Percentiles rank a stretch among this genome's conserved stretches.
Evolutionary conservation across 1,140 invertebrate species (phyloP).

Genomic region (Rhizoglyphus robini): DNA sequence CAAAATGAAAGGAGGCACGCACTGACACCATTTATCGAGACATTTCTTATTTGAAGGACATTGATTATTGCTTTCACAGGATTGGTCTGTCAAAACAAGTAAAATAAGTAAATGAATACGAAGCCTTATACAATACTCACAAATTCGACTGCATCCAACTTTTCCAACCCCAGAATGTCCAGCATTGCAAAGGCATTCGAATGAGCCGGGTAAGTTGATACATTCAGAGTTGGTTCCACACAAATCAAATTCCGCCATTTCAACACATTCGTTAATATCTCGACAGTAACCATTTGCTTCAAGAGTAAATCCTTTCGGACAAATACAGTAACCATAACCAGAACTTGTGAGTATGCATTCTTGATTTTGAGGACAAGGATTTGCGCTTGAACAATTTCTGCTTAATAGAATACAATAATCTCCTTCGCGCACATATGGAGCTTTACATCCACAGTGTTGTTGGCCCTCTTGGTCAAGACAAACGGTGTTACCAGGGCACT

Average conservation of each 20-base stretch:
- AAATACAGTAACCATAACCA: conserved; percentile 50
- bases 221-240: conserved; percentile 28
- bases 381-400: conserved; percentile 28
- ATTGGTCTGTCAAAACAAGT: conserved; percentile 46
- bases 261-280: conserved; percentile 64
- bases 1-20: conserved; percentile 26
- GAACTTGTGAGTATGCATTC: conserved; percentile 29
- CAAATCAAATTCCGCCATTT: conserved; percentile 28
- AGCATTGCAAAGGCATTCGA: conserved; percentile 58
- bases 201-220: conserved; percentile 28
- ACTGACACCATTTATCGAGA: conserved; percentile 42
- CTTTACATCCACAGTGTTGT: conserved; percentile 27
- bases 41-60: conserved; percentile 76
- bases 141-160: conserved; percentile 23
- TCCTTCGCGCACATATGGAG: conserved; percentile 28
- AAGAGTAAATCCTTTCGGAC: conserved; percentile 55
- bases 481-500: conserved; percentile 28
- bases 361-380: conserved; percentile 29
- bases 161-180: conserved; percentile 70
- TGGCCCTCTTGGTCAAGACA: conserved; percentile 27
- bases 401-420: conserved; percentile 39
- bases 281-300: conserved; percentile 35
- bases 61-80: conserved; percentile 47
- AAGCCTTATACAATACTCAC: neutral
- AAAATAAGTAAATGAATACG: conserved; percentile 28